These are phyloP conservation scores for Drosophila fuyamai DNA, from an alignment of 1,140 invertebrate genomes.

Conservation along the genomic window DNA sequence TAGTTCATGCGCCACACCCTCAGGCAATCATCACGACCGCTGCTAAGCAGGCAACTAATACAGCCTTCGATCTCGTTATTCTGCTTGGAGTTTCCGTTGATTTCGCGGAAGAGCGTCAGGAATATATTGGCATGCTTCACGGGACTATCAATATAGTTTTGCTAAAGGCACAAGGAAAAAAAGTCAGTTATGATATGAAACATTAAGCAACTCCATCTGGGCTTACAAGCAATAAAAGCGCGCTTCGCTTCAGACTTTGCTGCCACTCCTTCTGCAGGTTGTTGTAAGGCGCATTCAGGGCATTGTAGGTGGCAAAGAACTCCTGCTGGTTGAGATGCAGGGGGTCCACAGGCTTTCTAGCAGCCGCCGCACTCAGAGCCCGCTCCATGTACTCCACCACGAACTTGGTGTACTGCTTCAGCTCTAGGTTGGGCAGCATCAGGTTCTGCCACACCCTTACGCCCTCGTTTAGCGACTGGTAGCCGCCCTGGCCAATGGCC, in stretches of 20 bases:
- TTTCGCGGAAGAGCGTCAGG: conserved; percentile 67
- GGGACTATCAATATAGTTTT: conserved; percentile 66
- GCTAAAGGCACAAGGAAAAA: conserved; percentile 28
- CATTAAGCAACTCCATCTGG: neutral
- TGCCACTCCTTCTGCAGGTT: conserved; percentile 79
- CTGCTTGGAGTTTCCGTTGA: conserved; percentile 25
- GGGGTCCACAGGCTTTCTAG: conserved; percentile 38
- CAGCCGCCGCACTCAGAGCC: conserved; percentile 84
- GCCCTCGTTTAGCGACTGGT: conserved; percentile 88
- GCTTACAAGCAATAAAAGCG: conserved; percentile 63
- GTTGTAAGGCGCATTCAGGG: conserved; percentile 72
- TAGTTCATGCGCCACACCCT: conserved; percentile 86
- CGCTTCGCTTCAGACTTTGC: conserved; percentile 85
- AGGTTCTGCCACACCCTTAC: conserved; percentile 93
- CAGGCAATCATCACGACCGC: conserved; percentile 85
- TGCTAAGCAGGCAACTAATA: conserved; percentile 85
- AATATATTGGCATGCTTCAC: conserved; percentile 74
- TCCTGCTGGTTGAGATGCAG: conserved; percentile 74
- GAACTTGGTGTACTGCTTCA: conserved; percentile 90
- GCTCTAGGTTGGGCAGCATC: conserved; percentile 90
- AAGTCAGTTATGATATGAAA: accelerated
- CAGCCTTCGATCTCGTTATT: conserved; percentile 70
- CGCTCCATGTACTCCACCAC: conserved; percentile 89
- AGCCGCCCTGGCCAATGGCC: conserved; percentile 91
- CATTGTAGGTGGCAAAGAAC: conserved; percentile 85